Evolutionary conservation across 2,797 vertebrate genomes (phyloP), one percentile per base, ranked within the genome.

Genomic region (Lepidocolaptes lacrymiger): DNA sequence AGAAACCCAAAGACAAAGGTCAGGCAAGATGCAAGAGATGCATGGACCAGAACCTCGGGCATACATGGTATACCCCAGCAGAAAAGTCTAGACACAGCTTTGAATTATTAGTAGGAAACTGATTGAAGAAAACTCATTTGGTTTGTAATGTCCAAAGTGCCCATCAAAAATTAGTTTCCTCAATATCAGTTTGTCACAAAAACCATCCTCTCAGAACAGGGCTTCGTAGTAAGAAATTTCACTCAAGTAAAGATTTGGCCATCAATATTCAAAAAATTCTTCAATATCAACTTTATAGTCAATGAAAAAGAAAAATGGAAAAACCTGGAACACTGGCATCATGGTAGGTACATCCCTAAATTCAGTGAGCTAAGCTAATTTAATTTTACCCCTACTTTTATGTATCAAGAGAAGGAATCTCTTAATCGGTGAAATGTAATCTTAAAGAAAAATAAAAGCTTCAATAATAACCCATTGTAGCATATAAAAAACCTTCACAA

Each of bases 341-440:
- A 5, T 26, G 21, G 21, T 15, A 59, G 48, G 12, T 52, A 44
- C 16, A 36, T 67, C 43, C 30, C 12, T 56, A 43, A 59, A 78
- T 61, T 54, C 28, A 81, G 13, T 46, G 44, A 85, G 23, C 58
- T 73, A 80, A 85, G 18, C 9, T 81, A 82, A 75, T 91, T 83
- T 73, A 80, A 82, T 89, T 95, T 87, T 69, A 49, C 9, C 22
- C 24, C 13, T 76, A 72, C 75, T 82, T 83, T 59, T 93, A 92
- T 1, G 0, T 49, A 75, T 55, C 49, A 73, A 86, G 30, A 39
- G 28, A 88, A 91, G 11, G 30, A 89, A 94, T 90, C 66, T 64
- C 76, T 95, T 83, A 72, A 93, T 79, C 78, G 51, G 21, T 95
- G 91, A 95, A 96, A 94, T 88, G 41, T 27, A 90, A 94, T 88